Evolutionary conservation across 2,113 vertebrate genomes (phyloP), one percentile per base, ranked within the genome.

Genomic region (Eurystomus gularis): DNA sequence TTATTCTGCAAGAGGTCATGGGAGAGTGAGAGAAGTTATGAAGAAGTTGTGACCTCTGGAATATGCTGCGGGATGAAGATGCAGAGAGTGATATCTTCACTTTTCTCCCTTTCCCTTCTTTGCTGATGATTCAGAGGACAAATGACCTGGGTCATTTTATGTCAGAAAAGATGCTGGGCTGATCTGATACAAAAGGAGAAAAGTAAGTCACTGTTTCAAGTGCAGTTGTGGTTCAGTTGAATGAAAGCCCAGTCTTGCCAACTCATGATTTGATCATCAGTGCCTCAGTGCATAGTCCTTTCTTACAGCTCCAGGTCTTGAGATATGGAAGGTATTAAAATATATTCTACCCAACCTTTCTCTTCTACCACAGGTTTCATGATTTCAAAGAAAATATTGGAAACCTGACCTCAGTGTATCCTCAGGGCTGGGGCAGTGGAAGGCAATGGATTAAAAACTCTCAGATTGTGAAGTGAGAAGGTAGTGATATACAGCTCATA

Each of bases 1-100:
- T 97, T 96, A 86, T 90, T 97, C 97, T 93, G 81, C 40, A 82
- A 93, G 91, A 96, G 91, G 97, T 98, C 96, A 97, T 14, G 97
- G 97, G 97, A 97, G 95, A 98, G 88, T 85, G 92, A 93, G 60
- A 84, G n/a, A 92, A 92, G 70, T 79, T 90, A 85, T n/a, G 73
- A 84, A 72, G 46, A 37, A 88, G 72, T 79, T 85, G 29, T 96
- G 72, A 49, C 65, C 88, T 80, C 82, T 91, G 80, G 82, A 95
- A 86, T 64, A 72, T 19, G 68, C 82, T 97, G 92, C 3, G 66
- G 71, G 87, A 49, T 92, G 37, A 83, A 96, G 93, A 94, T 80
- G 49, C 82, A 49, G 60, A 91, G 61, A 71, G 71, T 70, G 92
- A 93, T 92, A 92, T 42, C 70, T 92, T 93, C 92, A 71, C 48